Base-by-base conservation (phyloP, 2,113 vertebrate species). In the Arvicanthis niloticus region DNA sequence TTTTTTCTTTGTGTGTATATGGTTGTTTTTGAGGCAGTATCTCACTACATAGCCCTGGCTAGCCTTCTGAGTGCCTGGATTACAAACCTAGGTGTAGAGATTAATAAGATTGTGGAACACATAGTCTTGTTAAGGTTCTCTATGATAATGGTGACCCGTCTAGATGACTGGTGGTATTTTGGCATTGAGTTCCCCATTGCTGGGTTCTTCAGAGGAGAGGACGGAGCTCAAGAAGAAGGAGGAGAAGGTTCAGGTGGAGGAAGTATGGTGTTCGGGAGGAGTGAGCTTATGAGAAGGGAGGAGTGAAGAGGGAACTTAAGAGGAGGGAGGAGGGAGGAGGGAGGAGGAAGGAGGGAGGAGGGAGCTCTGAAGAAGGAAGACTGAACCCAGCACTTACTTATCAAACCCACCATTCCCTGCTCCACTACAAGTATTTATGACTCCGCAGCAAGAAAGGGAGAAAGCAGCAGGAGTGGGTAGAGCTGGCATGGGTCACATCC, bases 401-500 rank as follows among this genome's bases (percentile, higher is more conserved):
- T 65, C 40, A 22, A 15, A 11, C 56, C 87, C 70, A 13, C 26
- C 56, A 67, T 1, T 58, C n/a, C 0, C 37, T 68, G 40, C 58
- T 58, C 4, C 26, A 34, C 21, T 13, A 3, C 19, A 62, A 34
- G 16, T 9, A 2, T 7, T 9, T 5, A 29, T 56, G 31, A 70
- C 7, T 24, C 42, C 29, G 24, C 3, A 24, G 78, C 53, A 22
- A 0, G 34, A 24, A 17, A 60, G 42, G 19, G 45, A 53, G 12
- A 7, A 24, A 10, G 26, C 45, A 4, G 42, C 13, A 0, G 34
- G 85, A 17, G 0, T 1, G 1, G 21, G 37, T 60, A 60, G 31
- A 62, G 12, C 4, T 34, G 73, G 51, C 22, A 0, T 22, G 4
- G 19, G 37, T 72, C 40, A 3, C 89, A 45, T 87, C 15, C 15